Evolutionary conservation across 2,797 vertebrate species (phyloP).

Genomic region (Aulostomus chinensis): DNA sequence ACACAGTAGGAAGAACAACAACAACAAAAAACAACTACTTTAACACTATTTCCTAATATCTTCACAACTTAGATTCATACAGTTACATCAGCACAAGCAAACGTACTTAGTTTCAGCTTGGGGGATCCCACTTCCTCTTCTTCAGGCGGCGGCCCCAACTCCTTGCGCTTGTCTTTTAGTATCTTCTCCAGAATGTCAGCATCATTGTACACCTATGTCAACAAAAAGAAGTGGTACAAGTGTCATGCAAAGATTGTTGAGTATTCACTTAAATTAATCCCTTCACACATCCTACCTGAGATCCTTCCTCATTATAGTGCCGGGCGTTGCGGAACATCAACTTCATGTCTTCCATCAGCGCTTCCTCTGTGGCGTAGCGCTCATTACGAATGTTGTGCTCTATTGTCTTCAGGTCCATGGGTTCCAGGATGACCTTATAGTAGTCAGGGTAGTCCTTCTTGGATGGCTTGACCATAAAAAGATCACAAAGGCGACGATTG

Average conservation of each 20-base stretch:
- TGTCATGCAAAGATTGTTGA: background rate
- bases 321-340: slow-evolving; percentile 98
- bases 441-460: slow-evolving; percentile 99
- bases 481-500: slow-evolving; percentile 91
- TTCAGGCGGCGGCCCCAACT: slow-evolving; percentile 89
- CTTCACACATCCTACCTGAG: slow-evolving; percentile 82
- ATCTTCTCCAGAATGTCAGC: slow-evolving; percentile 95
- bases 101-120: slow-evolving; percentile 95
- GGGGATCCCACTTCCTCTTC: slow-evolving; percentile 95
- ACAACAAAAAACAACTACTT: too few species aligned
- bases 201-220: slow-evolving; percentile 94
- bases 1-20: background rate
- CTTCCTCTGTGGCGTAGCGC: slow-evolving; percentile 90
- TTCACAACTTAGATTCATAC: too few species aligned
- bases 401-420: slow-evolving; percentile 97
- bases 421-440: slow-evolving; percentile 97
- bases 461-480: slow-evolving; percentile 98
- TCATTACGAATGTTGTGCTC: slow-evolving; percentile 93
- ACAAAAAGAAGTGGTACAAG: background rate
- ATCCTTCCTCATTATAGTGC: slow-evolving; percentile 99
- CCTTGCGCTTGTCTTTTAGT: slow-evolving; percentile 94
- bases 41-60: background rate
- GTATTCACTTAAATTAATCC: background rate
- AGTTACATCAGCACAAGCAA: slow-evolving; percentile 3
- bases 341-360: slow-evolving; percentile 93